Evolutionary conservation across 1,140 invertebrate species (phyloP).

Genomic region (Glossosoma conforme): DNA sequence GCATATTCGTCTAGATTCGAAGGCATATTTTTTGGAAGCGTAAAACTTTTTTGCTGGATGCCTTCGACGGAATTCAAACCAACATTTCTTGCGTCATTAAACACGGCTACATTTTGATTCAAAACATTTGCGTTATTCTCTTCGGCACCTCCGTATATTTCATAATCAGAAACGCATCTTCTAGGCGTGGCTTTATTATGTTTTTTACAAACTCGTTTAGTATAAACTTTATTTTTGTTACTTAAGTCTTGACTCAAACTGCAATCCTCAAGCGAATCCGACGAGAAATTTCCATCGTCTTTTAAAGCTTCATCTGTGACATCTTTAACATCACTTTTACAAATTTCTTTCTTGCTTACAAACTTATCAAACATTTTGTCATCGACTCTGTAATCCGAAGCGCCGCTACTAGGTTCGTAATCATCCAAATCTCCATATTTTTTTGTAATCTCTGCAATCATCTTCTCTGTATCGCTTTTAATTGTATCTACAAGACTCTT

Average conservation of each 20-base stretch:
- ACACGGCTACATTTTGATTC: no score
- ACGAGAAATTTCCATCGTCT: slow-evolving; percentile 66
- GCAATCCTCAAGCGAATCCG: slow-evolving; percentile 69
- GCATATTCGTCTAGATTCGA: slow-evolving; percentile 40
- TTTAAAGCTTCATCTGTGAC: slow-evolving; percentile 32
- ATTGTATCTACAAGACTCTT: slow-evolving; percentile 56
- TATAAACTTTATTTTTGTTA: slow-evolving; percentile 47
- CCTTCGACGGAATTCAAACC: slow-evolving; percentile 4
- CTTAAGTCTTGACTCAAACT: slow-evolving; percentile 54
- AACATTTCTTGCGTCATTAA: no score
- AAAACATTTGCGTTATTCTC: slow-evolving; percentile 40
- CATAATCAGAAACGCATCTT: slow-evolving; percentile 69
- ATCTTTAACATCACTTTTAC: slow-evolving; percentile 24
- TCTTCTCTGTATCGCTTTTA: slow-evolving; percentile 56
- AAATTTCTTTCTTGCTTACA: slow-evolving; percentile 5
- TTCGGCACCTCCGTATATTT: slow-evolving; percentile 56
- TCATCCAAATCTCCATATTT: slow-evolving; percentile 58
- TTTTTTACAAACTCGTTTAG: slow-evolving; percentile 51
- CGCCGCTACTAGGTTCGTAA: slow-evolving; percentile 38
- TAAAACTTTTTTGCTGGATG: slow-evolving; percentile 42
- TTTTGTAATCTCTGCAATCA: slow-evolving; percentile 57
- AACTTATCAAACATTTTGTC: slow-evolving; percentile 14
- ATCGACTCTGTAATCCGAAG: slow-evolving; percentile 41
- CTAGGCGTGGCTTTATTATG: slow-evolving; percentile 49
- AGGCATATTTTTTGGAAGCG: slow-evolving; percentile 48